These are phyloP conservation scores for Crossocerus cetratus DNA, from an alignment of 2,888 invertebrate species.

Conservation along the genomic window DNA sequence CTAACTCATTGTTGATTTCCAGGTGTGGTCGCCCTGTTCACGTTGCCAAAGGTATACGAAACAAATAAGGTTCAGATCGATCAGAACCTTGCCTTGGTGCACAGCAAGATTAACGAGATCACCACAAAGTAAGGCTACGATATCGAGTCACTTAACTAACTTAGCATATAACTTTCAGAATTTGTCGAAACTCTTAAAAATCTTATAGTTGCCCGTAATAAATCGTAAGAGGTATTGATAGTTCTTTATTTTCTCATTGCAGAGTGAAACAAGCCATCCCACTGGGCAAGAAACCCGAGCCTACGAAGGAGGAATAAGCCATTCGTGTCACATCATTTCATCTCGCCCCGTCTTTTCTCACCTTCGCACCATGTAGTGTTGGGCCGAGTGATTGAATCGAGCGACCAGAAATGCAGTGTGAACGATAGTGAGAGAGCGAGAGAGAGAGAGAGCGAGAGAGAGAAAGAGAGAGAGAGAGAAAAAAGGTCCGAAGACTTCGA, in stretches of 20 bases:
- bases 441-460: neutral
- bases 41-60: conserved; percentile 97
- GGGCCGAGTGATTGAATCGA: conserved; percentile 12
- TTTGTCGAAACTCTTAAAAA: too few species aligned
- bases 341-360: conserved; percentile 2
- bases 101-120: conserved; percentile 92
- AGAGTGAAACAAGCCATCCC: conserved; percentile 94
- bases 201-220: too few species aligned
- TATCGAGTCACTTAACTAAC: neutral
- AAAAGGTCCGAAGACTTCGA: conserved; percentile 11
- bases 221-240: too few species aligned
- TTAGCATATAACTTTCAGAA: neutral
- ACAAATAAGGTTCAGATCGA: conserved; percentile 96
- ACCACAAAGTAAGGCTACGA: conserved; percentile 87
- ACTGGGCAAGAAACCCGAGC: conserved; percentile 90
- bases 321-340: neutral
- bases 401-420: neutral
- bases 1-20: conserved; percentile 67
- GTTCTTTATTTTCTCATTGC: conserved; percentile 68
- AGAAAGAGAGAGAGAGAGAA: conserved; percentile 16
- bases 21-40: conserved; percentile 96
- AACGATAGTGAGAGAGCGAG: conserved; percentile 1
- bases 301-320: conserved; percentile 89
- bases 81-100: conserved; percentile 91
- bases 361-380: conserved; percentile 10